Percentiles rank a stretch among this genome's conserved stretches.
Evolutionary conservation across 2,113 vertebrate species (phyloP).

Genomic region (Glaucidium brasilianum): DNA sequence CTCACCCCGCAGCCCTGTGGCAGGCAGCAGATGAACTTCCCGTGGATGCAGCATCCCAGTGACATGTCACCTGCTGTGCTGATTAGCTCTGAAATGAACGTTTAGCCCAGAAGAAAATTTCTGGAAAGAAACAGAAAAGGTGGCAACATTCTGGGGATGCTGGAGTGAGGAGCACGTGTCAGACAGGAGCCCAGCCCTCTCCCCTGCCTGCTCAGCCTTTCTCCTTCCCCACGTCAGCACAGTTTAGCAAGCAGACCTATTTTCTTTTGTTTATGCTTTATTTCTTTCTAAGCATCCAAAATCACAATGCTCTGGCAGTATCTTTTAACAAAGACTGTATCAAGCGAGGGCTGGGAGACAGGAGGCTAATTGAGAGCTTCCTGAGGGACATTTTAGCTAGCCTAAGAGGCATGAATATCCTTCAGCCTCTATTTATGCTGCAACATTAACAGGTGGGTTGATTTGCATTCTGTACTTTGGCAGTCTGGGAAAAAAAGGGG

Average conservation of each 20-base stretch:
- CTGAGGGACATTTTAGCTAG: background rate
- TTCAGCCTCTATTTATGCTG: background rate
- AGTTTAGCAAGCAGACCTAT: background rate
- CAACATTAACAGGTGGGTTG: background rate
- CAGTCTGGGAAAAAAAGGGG: background rate
- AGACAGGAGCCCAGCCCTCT: background rate
- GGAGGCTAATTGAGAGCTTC: background rate
- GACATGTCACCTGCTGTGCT: background rate
- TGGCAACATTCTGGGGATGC: background rate
- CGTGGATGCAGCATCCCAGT: background rate
- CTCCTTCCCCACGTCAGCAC: background rate
- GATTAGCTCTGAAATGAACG: background rate
- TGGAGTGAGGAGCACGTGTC: background rate
- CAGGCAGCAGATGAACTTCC: background rate
- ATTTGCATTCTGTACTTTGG: background rate
- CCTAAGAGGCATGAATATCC: background rate
- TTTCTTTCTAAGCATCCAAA: background rate
- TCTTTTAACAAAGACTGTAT: background rate
- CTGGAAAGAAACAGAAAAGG: background rate
- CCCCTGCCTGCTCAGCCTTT: background rate
- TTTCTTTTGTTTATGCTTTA: background rate
- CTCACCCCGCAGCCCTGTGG: no score
- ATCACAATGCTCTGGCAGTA: background rate
- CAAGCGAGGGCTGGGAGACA: background rate
- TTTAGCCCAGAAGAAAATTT: background rate